Conservation (phyloP, 2,797 vertebrate genomes). For the Acanthurus tractus region DNA sequence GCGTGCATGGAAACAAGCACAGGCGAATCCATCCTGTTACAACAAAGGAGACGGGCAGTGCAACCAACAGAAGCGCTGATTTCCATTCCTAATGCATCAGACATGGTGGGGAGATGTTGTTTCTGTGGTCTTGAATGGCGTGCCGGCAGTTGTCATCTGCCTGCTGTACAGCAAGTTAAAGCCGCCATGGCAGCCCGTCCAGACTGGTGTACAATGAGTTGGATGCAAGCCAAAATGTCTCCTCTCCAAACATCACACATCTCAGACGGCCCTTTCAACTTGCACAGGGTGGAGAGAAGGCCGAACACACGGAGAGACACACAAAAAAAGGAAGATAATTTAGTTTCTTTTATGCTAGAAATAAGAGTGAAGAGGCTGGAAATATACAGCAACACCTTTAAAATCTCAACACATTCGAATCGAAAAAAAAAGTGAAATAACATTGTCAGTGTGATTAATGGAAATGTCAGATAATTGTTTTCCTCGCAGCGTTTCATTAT, state of each 20-base stretch:
- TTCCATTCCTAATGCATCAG: slow-evolving; percentile 74
- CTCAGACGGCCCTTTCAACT: slow-evolving; percentile 76
- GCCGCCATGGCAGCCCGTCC: slow-evolving; percentile 73
- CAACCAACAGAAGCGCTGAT: slow-evolving; percentile 54
- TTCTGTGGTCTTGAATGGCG: slow-evolving; percentile 62
- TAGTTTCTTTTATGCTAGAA: slow-evolving; percentile 54
- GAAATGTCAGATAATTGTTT: slow-evolving; percentile 72
- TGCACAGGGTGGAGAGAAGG: slow-evolving; percentile 45
- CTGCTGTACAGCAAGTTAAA: slow-evolving; percentile 71
- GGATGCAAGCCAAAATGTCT: slow-evolving; percentile 85
- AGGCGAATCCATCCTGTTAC: slow-evolving; percentile 45
- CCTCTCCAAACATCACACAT: slow-evolving; percentile 77
- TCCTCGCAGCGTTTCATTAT: slow-evolving; percentile 64
- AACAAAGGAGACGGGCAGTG: slow-evolving; percentile 54
- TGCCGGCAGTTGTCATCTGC: slow-evolving; percentile 75
- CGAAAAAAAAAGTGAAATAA: slow-evolving; percentile 54
- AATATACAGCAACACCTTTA: slow-evolving; percentile 32
- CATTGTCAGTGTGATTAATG: slow-evolving; percentile 53
- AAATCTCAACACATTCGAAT: slow-evolving; percentile 39
- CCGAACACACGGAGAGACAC: slow-evolving; percentile 18
- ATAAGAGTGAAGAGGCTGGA: slow-evolving; percentile 42
- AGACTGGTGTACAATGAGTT: slow-evolving; percentile 83
- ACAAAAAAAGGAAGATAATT: slow-evolving; percentile 44
- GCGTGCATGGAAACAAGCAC: slow-evolving; percentile 40
- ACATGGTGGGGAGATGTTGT: slow-evolving; percentile 65